A percentile compares a stretch with the other conserved stretches of the same genome.
phyloP scores from a whole-genome alignment of 2,888 invertebrate genomes.

The Napeogenes inachia region DNA sequence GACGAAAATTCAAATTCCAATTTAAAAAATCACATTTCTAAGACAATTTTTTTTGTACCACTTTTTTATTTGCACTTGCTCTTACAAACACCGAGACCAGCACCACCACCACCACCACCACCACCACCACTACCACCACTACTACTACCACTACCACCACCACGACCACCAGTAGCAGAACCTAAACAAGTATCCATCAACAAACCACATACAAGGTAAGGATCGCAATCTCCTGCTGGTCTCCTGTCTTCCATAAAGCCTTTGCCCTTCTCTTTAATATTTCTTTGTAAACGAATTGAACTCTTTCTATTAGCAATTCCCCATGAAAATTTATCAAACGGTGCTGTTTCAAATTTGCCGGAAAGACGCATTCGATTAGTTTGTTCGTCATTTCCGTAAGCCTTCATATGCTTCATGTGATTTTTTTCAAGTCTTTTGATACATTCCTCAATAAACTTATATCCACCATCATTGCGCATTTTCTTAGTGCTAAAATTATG shows the following conservation, averaged over 20 bases:
- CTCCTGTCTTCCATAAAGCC: conserved; percentile 97
- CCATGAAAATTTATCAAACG: conserved; percentile 92
- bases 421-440: conserved; percentile 92
- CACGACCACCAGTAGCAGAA: conserved; percentile 23
- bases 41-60: neutral
- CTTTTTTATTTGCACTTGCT: conserved; percentile 27
- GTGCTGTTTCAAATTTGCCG: conserved; percentile 96
- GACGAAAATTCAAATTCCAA: conserved; percentile 4
- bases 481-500: conserved; percentile 92
- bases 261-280: conserved; percentile 90
- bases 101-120: no score
- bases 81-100: conserved; percentile 5
- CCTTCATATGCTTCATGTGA: conserved; percentile 93
- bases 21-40: no score
- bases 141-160: no score
- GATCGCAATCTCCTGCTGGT: conserved; percentile 94
- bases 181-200: conserved; percentile 63
- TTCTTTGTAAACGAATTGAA: conserved; percentile 93
- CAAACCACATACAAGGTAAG: conserved; percentile 81
- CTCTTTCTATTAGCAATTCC: conserved; percentile 95
- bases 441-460: conserved; percentile 87
- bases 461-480: conserved; percentile 90
- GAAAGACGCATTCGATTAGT: conserved; percentile 96
- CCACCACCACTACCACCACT: conserved; percentile 13
- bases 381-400: conserved; percentile 92